These are phyloP conservation scores for Lontra canadensis DNA, from an alignment of 2,113 vertebrate genomes.

Conservation along the genomic window DNA sequence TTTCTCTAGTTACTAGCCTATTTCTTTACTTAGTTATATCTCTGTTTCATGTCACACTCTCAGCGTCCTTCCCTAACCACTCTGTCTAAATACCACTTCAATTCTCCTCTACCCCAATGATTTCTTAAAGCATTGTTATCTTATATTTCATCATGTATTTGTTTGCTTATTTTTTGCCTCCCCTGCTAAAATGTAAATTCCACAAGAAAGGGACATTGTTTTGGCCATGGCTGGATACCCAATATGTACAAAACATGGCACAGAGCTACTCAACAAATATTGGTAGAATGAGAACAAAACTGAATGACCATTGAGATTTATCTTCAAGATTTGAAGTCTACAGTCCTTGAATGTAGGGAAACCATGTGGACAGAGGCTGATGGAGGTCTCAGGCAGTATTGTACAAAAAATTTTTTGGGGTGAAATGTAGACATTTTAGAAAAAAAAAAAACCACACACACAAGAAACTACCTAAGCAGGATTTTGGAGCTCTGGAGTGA, in stretches of 20 bases:
- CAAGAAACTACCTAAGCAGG: not conserved
- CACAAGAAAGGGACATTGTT: not conserved
- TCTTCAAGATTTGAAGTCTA: not conserved
- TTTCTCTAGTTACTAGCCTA: not conserved
- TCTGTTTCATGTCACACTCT: not conserved
- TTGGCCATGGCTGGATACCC: not conserved
- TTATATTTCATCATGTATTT: not conserved
- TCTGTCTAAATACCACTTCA: not conserved
- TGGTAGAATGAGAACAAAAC: not conserved
- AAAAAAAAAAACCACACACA: not conserved
- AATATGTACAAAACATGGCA: not conserved
- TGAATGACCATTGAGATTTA: not conserved
- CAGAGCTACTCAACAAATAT: not conserved
- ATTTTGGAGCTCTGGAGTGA: not conserved
- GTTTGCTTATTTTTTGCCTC: not conserved
- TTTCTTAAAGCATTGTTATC: not conserved
- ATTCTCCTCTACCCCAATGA: not conserved
- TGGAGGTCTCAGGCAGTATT: not conserved
- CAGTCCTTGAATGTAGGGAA: not conserved
- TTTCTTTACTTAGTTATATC: not conserved
- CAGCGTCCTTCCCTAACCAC: not conserved
- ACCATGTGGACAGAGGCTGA: not conserved
- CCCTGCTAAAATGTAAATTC: not conserved
- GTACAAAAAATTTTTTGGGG: not conserved
- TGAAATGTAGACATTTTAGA: not conserved